phyloP scores from a whole-genome alignment of 2,888 invertebrate species.

The Anoncus sp. region DNA sequence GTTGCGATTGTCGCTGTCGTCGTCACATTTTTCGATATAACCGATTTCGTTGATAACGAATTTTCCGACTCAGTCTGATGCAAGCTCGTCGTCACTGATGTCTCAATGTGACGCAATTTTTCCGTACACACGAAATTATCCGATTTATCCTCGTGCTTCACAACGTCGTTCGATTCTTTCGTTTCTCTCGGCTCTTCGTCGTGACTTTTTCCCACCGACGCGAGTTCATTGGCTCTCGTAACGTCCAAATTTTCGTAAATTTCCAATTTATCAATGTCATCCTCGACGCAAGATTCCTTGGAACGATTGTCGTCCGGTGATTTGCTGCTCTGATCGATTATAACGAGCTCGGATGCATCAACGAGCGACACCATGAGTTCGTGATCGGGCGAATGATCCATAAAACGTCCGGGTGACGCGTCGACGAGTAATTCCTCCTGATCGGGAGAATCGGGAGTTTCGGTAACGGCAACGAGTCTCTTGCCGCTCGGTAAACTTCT shows the following conservation, averaged over 20 bases:
- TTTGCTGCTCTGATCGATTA: constrained; percentile 86
- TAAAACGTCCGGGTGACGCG: constrained; percentile 82
- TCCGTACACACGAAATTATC: constrained; percentile 69
- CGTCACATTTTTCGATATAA: not conserved
- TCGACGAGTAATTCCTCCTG: constrained; percentile 83
- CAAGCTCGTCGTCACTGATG: constrained; percentile 71
- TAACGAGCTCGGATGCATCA: constrained; percentile 86
- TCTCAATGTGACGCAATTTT: constrained; percentile 69
- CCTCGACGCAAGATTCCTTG: constrained; percentile 76
- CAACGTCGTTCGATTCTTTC: constrained; percentile 19
- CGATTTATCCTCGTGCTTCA: constrained; percentile 61
- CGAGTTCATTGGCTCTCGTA: constrained; percentile 15
- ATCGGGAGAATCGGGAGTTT: constrained; percentile 85
- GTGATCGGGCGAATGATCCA: constrained; percentile 82
- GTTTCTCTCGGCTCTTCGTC: constrained; percentile 11
- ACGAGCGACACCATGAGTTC: constrained; percentile 82
- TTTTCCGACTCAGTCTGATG: constrained; percentile 78
- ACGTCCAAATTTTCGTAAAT: constrained; percentile 70
- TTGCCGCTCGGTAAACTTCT: constrained; percentile 82
- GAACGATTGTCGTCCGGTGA: constrained; percentile 87
- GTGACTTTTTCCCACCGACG: constrained; percentile 10
- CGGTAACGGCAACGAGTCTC: constrained; percentile 82
- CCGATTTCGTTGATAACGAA: constrained; percentile 45
- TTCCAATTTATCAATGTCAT: constrained; percentile 71
- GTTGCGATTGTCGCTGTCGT: no score